These are phyloP conservation scores for Heteractis magnifica DNA, from an alignment of 92 coral and sea anemone genomes.

Conservation along the genomic window DNA sequence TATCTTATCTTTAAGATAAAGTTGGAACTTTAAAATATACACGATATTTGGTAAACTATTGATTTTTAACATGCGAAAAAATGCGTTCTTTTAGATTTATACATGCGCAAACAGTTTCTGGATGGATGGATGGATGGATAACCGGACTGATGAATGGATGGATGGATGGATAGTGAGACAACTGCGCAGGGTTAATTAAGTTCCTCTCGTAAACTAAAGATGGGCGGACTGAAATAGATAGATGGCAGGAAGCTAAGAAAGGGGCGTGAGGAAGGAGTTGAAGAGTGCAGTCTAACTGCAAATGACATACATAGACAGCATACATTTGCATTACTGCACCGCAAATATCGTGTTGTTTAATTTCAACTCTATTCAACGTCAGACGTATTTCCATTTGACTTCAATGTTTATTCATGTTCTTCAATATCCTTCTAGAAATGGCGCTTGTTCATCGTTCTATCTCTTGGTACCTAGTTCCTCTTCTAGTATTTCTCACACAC, in stretches of 20 bases:
- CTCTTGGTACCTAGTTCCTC: neutral
- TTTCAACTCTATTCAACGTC: too few species aligned
- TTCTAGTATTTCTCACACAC: neutral
- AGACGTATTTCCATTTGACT: too few species aligned
- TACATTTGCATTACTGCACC: too few species aligned
- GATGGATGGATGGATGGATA: slow-evolving; percentile 11
- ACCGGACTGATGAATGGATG: neutral
- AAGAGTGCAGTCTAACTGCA: too few species aligned
- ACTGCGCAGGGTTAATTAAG: too few species aligned
- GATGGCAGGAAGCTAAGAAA: too few species aligned
- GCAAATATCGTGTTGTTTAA: too few species aligned
- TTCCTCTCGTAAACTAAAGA: neutral
- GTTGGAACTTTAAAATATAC: neutral
- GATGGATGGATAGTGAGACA: neutral
- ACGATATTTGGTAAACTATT: neutral
- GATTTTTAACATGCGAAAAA: neutral
- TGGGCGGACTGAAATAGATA: neutral
- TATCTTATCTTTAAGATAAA: neutral
- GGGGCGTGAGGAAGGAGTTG: too few species aligned
- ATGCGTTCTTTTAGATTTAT: neutral
- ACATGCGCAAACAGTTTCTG: neutral
- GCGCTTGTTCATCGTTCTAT: neutral
- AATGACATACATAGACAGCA: too few species aligned
- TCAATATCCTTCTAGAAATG: neutral
- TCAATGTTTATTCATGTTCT: neutral